Base-by-base conservation (phyloP, 2,113 vertebrate genomes). In the Apteryx owenii region DNA sequence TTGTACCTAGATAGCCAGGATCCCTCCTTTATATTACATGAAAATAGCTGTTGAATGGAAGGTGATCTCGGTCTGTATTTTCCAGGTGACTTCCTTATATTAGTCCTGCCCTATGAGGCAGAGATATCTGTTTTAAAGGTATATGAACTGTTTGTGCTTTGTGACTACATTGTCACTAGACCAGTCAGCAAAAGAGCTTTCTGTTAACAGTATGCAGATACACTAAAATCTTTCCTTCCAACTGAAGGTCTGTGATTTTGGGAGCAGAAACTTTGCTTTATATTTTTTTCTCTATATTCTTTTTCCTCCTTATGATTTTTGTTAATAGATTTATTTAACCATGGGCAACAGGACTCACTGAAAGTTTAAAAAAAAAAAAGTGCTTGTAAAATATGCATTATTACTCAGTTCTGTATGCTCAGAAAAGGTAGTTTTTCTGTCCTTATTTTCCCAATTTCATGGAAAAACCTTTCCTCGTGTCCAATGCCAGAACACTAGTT, bases 111-210 rank as follows among this genome's bases (percentile, higher is more conserved):
- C 50, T 66, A 8, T 1, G 1, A 58, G 93, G 18, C 33, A 56
- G 54, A 73, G n/a, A 16, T 48, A 12, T 33, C 0, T 0, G 2
- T 2, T n/a, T 0, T 76, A 10, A 9, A 23, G 7, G 3, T 28
- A 10, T 15, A 16, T 10, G 71, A 68, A 14, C 29, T 14, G 26
- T 46, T 33, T n/a, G 15, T 36, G 58, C 48, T 73, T 53, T 62
- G 76, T 20, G 46, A 42, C 46, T 21, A 31, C 5, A 1, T 31
- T 60, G 25, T 19, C 38, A 0, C 28, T 62, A 20, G 16, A 33
- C 21, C 19, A 42, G 80, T 10, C 60, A 61, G 15, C 29, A 70
- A 4, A 76, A 66, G 58, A 61, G 4, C 54, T 71, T 75, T 22
- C 81, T 75, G 1, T 48, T n/a, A 53, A 46, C 54, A 60, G 13